Evolutionary conservation across 2,113 vertebrate species (phyloP), one percentile per base, ranked within the genome.

Genomic region (Cephalopholis sonnerati): DNA sequence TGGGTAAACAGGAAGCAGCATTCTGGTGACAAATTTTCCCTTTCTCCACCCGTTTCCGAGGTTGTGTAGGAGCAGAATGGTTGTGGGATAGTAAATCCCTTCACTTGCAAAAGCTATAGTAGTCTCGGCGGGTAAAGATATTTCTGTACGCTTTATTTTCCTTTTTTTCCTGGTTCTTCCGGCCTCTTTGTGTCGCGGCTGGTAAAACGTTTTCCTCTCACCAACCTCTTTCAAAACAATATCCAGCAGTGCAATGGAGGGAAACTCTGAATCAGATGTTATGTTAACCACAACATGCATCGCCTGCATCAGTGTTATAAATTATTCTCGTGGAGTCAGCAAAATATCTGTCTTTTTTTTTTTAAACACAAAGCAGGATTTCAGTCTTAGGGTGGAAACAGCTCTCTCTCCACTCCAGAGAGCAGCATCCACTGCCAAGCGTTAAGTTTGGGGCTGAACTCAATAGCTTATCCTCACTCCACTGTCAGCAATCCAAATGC

Each of bases 261-360:
- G 86, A 93, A 93, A 92, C 81, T 93, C 85, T 93, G 86, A 90
- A 90, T 93, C 90, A 87, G 86, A 93, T 91, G 83, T 91, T 87
- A 85, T 91, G 84, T 84, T 83, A 93, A 93, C 91, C 92, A 82
- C 91, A 91, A 93, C 88, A 90, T 88, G 87, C 89, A 85, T 87
- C 13, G 67, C 76, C 81, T 90, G 85, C 85, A 92, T 89, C 84
- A 81, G 61, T 82, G 72, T 89, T 87, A 87, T 79, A 86, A 88
- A 88, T 80, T 53, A 83, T 87, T 92, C 79, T 79, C 77, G 89
- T 75, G 72, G 95, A 87, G 95, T 97, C 97, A 97, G 97, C 97
- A 96, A 84, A 96, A 96, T 96, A 90, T 84, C 73, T 54, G 2
- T 27, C 46, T 73, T 67, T 61, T 12, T 71, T 25, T 72, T 68